Evolutionary conservation across 2,797 vertebrate genomes (phyloP).

Genomic region (Pangasius djambal): DNA sequence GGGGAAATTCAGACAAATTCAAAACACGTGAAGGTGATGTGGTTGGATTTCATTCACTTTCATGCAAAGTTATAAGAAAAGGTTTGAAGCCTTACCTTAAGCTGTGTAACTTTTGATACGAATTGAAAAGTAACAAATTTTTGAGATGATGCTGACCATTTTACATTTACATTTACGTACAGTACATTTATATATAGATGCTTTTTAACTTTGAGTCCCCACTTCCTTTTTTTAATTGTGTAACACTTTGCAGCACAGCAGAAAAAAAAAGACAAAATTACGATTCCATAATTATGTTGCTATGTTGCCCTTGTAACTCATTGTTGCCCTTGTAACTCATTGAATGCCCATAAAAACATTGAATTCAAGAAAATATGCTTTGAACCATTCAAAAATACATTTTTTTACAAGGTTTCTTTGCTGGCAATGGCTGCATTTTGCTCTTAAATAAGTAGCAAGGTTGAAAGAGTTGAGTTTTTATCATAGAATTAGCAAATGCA

Average conservation of each 20-base stretch:
- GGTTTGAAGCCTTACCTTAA: background rate
- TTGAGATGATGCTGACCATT: background rate
- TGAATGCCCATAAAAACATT: background rate
- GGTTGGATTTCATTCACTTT: background rate
- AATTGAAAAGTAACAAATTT: background rate
- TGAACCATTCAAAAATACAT: background rate
- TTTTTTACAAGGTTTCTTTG: background rate
- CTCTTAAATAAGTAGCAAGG: background rate
- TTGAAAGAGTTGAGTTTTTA: background rate
- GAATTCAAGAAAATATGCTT: background rate
- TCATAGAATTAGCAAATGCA: background rate
- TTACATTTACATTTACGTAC: background rate
- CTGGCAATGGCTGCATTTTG: background rate
- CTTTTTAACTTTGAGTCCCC: background rate
- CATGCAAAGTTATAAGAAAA: background rate
- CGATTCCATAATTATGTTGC: background rate
- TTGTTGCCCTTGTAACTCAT: too few relatives aligned
- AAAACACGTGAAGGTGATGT: background rate
- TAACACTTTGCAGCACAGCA: background rate
- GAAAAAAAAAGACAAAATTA: background rate
- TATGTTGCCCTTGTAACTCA: background rate
- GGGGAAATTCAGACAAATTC: background rate
- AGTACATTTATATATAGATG: background rate
- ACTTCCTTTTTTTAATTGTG: background rate
- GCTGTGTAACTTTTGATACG: background rate